Base-by-base conservation (phyloP, 2,888 invertebrate genomes). In the Netelia fuscicornis region DNA sequence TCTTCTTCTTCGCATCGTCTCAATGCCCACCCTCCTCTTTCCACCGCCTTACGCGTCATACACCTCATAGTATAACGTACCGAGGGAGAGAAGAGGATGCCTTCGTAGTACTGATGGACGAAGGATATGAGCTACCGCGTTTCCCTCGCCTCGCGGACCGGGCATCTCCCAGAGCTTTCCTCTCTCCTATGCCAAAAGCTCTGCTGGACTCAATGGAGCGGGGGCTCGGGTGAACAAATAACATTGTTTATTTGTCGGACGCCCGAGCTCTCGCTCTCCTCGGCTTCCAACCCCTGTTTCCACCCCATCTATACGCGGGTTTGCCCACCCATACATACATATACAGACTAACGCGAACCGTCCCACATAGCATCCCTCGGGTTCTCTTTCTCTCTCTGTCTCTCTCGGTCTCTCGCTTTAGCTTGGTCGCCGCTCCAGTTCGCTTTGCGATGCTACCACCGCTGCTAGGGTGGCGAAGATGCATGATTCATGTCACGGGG, bases 401-500 rank as follows among this genome's bases (percentile, higher is more conserved):
- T 30, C 56, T 30, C 54, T 52, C 56, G n/a, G 71, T 79, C 68
- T 71, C 44, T 48, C 79, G 65, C 54, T 54, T 62, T 58, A 17
- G 52, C 65, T 76, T 54, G 77, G 62, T 72, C 62, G 89, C 84
- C 56, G 89, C 84, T 88, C 88, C 85, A 89, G 85, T 89, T 88
- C 87, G 84, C 86, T 88, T 68, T 58, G 67, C 77, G 52, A 70
- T 72, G 56, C 75, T 81, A 56, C 48, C n/a, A 65, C 83, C 62
- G 74, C 58, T 84, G 75, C 88, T 87, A 87, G 76, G 84, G 89
- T 89, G 89, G 87, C 87, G 83, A 87, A 88, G 89, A 92, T 92
- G 92, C 91, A 92, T 92, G 92, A 93, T 92, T 93, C 92, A 92
- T 92, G 91, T 90, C 90, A 87, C 89, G 70, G 86, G 90, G 90